These are phyloP conservation scores for Caenorhabditis virilis DNA, from an alignment of 2,888 invertebrate genomes.

Conservation along the genomic window DNA sequence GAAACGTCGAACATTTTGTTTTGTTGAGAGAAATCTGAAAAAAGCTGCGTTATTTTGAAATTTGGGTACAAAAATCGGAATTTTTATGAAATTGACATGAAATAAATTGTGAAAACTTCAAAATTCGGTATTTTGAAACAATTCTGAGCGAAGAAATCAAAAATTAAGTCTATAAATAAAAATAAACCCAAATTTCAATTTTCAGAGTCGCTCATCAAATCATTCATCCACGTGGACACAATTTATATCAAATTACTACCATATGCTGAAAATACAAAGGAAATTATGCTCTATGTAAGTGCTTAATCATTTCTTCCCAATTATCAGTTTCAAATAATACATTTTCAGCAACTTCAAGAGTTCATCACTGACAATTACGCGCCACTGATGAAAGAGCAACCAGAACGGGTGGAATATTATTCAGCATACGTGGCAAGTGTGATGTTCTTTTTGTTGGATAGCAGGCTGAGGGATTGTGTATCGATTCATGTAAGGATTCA, in stretches of 20 bases:
- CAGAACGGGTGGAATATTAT: conserved; percentile 11
- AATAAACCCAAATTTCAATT: too few relatives aligned
- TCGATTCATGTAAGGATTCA: conserved; percentile 2
- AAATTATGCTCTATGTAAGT: conserved; percentile 3
- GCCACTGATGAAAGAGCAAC: conserved; percentile 4
- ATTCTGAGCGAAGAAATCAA: too few relatives aligned
- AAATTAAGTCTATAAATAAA: too few relatives aligned
- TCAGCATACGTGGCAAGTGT: conserved; percentile 17
- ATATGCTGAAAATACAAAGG: conserved; percentile 16
- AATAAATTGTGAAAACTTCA: too few relatives aligned
- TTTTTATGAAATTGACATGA: too few relatives aligned
- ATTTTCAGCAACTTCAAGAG: conserved; percentile 4
- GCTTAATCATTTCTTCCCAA: background rate
- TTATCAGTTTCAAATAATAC: background rate
- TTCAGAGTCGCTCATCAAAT: background rate
- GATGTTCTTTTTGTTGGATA: conserved; percentile 29
- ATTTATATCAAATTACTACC: conserved; percentile 16
- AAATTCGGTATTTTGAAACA: too few relatives aligned
- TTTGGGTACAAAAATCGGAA: too few relatives aligned
- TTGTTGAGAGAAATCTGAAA: too few relatives aligned
- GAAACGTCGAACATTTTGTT: too few relatives aligned
- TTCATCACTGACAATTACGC: background rate
- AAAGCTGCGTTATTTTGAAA: too few relatives aligned
- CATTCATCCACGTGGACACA: too few relatives aligned
- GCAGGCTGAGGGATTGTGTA: conserved; percentile 8